Percentiles rank a stretch among this genome's conserved stretches.
phyloP scores from a whole-genome alignment of 2,888 invertebrate species.

The Xestia rhomboidea region DNA sequence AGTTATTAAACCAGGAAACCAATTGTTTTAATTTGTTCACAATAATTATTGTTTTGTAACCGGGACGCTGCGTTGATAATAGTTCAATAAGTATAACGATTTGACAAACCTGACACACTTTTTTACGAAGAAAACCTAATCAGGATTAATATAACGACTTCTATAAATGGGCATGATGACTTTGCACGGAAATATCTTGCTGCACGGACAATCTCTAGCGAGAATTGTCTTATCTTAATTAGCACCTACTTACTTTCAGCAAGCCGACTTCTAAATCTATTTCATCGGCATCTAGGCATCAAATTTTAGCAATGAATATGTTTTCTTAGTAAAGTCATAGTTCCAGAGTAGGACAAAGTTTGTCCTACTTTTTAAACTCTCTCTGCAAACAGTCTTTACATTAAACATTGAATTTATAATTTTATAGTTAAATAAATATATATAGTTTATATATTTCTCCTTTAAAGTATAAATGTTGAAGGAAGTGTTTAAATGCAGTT shows the following conservation, averaged over 20 bases:
- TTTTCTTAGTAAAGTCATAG: not conserved
- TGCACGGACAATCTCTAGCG: not conserved
- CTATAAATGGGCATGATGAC: not conserved
- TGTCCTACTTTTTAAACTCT: not conserved
- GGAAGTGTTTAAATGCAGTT: too few relatives aligned
- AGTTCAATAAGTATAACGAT: conserved; percentile 10
- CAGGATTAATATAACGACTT: not conserved
- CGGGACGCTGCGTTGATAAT: not conserved
- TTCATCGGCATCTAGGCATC: not conserved
- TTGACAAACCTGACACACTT: not conserved
- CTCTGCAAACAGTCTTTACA: not conserved
- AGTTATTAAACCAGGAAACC: conserved; percentile 5
- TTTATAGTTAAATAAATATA: too few relatives aligned
- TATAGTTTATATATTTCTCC: too few relatives aligned
- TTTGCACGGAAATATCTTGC: not conserved
- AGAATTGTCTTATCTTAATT: not conserved
- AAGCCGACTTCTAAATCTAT: not conserved
- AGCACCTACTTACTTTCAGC: not conserved
- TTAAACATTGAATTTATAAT: not conserved
- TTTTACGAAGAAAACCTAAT: conserved; percentile 6
- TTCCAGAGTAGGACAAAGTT: not conserved
- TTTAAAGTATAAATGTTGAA: too few relatives aligned
- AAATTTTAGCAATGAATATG: not conserved
- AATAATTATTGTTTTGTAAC: conserved; percentile 3
- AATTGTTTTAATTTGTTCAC: not conserved